Conservation (phyloP, 2,797 vertebrate genomes). For the Gymnothorax javanicus region DNA sequence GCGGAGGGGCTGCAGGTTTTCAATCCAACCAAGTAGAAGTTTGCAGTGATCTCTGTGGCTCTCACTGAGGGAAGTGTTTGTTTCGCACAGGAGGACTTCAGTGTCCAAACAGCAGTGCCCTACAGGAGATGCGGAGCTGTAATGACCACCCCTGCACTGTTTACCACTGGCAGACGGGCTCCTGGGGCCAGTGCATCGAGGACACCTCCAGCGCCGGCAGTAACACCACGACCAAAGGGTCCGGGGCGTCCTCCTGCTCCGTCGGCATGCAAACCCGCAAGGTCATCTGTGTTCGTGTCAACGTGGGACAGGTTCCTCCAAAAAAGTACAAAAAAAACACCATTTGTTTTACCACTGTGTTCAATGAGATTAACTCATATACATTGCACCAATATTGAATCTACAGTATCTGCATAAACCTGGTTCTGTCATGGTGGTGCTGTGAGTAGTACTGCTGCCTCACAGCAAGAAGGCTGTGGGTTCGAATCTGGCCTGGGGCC, state of each 20-base stretch:
- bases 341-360: background rate
- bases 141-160: conserved; percentile 94
- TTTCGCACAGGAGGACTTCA: conserved; percentile 75
- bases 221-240: conserved; percentile 77
- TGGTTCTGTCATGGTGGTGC: background rate
- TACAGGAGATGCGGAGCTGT: conserved; percentile 90
- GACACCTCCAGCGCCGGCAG: conserved; percentile 81
- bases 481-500: no score
- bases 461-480: no score
- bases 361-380: background rate
- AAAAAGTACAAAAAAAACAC: conserved; percentile 84
- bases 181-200: conserved; percentile 90
- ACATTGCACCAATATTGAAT: background rate
- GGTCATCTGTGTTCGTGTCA: conserved; percentile 96
- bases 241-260: conserved; percentile 77
- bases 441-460: no score
- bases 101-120: conserved; percentile 88
- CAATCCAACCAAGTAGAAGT: no score
- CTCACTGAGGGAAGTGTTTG: conserved; percentile 10
- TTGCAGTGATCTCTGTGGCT: background rate
- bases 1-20: background rate
- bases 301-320: conserved; percentile 95
- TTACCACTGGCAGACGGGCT: conserved; percentile 94
- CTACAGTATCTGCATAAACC: background rate
- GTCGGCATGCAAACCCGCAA: conserved; percentile 94